A percentile compares a stretch with the other conserved stretches of the same genome.
Evolutionary conservation across 2,888 invertebrate species (phyloP).

Genomic region (Drosophila kambysellisi): DNA sequence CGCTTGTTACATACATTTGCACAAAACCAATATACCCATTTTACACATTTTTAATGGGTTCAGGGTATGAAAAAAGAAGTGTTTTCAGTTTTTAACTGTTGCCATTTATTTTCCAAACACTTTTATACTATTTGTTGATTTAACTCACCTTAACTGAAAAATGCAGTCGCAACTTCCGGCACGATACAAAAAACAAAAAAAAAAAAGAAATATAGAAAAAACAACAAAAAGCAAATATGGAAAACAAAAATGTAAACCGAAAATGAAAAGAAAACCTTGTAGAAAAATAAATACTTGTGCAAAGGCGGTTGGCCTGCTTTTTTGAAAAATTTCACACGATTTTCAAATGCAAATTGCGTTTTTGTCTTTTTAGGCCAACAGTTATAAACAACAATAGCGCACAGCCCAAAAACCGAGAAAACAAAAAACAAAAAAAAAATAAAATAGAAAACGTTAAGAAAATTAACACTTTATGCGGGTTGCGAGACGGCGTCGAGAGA

Average conservation of each 20-base stretch:
- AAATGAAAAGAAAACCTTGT: conserved; percentile 37
- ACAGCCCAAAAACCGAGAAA: conserved; percentile 28
- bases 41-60: too few relatives aligned
- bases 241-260: conserved; percentile 11
- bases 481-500: conserved; percentile 23
- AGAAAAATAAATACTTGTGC: conserved; percentile 33
- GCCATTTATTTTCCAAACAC: not conserved
- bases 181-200: conserved; percentile 19
- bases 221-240: conserved; percentile 17
- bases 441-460: conserved; percentile 22
- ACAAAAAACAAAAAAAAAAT: conserved; percentile 8
- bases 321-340: conserved; percentile 67
- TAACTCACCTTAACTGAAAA: conserved; percentile 64
- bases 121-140: conserved; percentile 9
- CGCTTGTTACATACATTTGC: too few relatives aligned
- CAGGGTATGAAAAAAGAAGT: too few relatives aligned
- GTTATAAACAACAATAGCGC: conserved; percentile 23
- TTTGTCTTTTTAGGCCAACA: conserved; percentile 51
- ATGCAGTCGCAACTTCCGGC: conserved; percentile 58
- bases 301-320: conserved; percentile 60
- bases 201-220: conserved; percentile 7
- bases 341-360: conserved; percentile 75
- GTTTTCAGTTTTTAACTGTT: too few relatives aligned
- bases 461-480: conserved; percentile 78
- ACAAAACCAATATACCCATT: too few relatives aligned